These are phyloP conservation scores for Plumapathes pennacea DNA, from an alignment of 92 coral and sea anemone species.

Conservation along the genomic window DNA sequence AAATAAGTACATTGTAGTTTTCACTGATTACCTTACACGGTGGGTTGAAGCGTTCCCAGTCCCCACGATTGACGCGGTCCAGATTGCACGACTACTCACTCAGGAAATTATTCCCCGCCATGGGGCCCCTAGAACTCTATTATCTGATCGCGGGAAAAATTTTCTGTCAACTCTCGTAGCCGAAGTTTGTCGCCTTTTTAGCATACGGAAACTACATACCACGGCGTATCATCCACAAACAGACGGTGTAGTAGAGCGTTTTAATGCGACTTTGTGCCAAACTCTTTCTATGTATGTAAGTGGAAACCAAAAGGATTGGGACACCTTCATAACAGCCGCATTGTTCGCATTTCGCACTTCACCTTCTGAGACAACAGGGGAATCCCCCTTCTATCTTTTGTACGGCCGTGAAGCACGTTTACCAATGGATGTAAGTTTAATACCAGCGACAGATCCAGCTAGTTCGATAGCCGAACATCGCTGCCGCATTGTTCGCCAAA, in stretches of 20 bases:
- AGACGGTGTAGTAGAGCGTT: slow-evolving; percentile 39
- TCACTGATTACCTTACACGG: slow-evolving; percentile 48
- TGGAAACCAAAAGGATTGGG: slow-evolving; percentile 48
- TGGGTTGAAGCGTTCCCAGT: slow-evolving; percentile 77
- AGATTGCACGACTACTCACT: slow-evolving; percentile 39
- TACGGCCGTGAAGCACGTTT: slow-evolving; percentile 56
- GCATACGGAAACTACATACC: slow-evolving; percentile 28
- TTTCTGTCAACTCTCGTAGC: slow-evolving; percentile 16
- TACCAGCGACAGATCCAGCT: slow-evolving; percentile 38
- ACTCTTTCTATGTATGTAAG: slow-evolving; percentile 27
- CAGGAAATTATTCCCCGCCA: slow-evolving; percentile 49
- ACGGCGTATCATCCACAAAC: slow-evolving; percentile 22
- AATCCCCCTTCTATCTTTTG: slow-evolving; percentile 52
- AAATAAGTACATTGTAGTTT: slow-evolving; percentile 44
- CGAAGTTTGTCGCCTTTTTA: slow-evolving; percentile 32
- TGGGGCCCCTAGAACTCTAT: slow-evolving; percentile 25
- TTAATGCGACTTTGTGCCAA: slow-evolving; percentile 21
- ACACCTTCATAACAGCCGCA: slow-evolving; percentile 23
- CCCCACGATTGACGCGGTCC: slow-evolving; percentile 25
- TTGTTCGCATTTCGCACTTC: slow-evolving; percentile 38
- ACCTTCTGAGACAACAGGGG: slow-evolving; percentile 42
- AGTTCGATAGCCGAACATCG: slow-evolving; percentile 52
- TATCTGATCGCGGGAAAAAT: slow-evolving; percentile 42
- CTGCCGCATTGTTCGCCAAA: slow-evolving; percentile 28
- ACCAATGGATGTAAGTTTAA: slow-evolving; percentile 50